Conservation (phyloP, 2,113 vertebrate genomes). For the Sorex fumeus region DNA sequence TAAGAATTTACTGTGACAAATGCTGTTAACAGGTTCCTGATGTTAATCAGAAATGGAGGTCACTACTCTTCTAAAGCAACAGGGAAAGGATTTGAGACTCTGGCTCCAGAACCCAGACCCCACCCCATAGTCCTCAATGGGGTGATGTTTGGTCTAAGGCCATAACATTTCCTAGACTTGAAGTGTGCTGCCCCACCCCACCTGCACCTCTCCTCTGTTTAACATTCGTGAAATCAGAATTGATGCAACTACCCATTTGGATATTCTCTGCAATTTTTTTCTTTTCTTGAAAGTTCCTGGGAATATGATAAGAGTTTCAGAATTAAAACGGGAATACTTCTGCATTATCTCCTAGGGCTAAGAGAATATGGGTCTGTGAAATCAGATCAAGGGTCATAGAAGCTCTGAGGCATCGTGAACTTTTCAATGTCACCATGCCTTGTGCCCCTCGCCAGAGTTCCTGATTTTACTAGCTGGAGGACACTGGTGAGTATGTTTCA, state of each 20-base stretch:
- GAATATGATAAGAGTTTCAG: not conserved
- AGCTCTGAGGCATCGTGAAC: not conserved
- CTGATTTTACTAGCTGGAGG: not conserved
- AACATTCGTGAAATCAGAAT: not conserved
- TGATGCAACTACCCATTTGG: not conserved
- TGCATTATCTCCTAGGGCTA: not conserved
- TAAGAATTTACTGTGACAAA: not conserved
- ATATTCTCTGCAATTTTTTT: not conserved
- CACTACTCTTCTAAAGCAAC: not conserved
- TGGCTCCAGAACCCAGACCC: not conserved
- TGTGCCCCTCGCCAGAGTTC: not conserved
- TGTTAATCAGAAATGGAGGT: not conserved
- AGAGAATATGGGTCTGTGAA: not conserved
- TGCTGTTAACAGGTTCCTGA: not conserved
- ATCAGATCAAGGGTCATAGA: not conserved
- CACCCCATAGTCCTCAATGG: not conserved
- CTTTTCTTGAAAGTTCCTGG: not conserved
- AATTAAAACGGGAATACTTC: not conserved
- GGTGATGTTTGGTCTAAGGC: not conserved
- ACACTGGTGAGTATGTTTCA: not conserved
- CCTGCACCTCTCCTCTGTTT: not conserved
- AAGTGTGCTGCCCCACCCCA: not conserved
- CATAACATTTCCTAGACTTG: not conserved
- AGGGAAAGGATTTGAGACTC: not conserved
- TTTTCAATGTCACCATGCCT: not conserved